Percentiles rank a stretch among this genome's conserved stretches.
Conservation (phyloP, 2,797 vertebrate species). For the Ara ararauna region DNA sequence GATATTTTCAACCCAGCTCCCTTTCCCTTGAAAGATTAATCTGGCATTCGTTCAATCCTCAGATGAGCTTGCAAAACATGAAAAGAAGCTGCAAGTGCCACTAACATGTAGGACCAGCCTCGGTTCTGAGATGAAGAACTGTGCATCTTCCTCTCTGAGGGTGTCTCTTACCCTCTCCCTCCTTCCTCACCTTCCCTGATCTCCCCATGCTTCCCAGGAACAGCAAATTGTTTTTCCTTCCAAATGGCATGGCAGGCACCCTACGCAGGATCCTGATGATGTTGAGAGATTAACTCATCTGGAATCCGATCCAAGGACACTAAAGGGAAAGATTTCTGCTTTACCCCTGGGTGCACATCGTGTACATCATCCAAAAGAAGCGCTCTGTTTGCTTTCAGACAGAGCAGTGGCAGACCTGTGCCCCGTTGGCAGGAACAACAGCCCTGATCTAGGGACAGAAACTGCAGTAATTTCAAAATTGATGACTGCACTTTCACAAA, state of each 20-base stretch:
- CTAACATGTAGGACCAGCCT: not conserved
- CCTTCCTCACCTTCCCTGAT: not conserved
- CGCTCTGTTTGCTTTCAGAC: not conserved
- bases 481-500: conserved; percentile 55
- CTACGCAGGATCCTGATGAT: not conserved
- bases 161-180: not conserved
- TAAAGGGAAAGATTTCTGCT: not conserved
- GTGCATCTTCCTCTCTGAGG: not conserved
- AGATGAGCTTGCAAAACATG: conserved; percentile 29
- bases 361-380: not conserved
- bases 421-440: not conserved
- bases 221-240: not conserved
- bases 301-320: not conserved
- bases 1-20: conserved; percentile 11
- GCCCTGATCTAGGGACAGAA: conserved; percentile 31
- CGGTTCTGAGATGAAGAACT: not conserved
- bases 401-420: not conserved
- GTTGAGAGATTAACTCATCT: not conserved
- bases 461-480: conserved; percentile 54
- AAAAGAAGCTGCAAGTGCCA: conserved; percentile 30
- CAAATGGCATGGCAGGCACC: not conserved
- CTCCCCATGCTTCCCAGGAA: not conserved
- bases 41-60: conserved; percentile 20
- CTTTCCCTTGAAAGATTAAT: conserved; percentile 54
- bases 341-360: not conserved